Percentiles rank a stretch among this genome's conserved stretches.
phyloP scores from a whole-genome alignment of 2,888 invertebrate species.

The Chouioia cunea region DNA sequence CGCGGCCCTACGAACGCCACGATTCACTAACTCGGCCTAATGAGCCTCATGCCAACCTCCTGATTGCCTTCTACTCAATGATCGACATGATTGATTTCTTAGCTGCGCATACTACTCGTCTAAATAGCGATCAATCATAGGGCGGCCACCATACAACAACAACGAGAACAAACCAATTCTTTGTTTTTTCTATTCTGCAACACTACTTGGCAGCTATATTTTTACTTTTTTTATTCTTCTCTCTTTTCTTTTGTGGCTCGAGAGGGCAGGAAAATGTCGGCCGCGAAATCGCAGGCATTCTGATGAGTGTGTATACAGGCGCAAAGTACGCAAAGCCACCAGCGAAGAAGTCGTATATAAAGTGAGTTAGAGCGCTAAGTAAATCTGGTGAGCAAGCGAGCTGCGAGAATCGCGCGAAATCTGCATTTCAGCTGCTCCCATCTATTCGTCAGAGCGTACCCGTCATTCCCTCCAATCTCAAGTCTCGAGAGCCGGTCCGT shows the following conservation, averaged over 20 bases:
- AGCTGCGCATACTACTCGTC: neutral
- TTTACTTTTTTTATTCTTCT: no score
- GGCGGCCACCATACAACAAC: no score
- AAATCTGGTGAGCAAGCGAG: slow-evolving; percentile 50
- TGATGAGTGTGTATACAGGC: slow-evolving; percentile 8
- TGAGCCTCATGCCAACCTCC: slow-evolving; percentile 17
- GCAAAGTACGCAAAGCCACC: neutral
- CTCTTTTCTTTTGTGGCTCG: no score
- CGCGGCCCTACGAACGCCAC: slow-evolving; percentile 5
- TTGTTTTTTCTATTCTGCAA: no score
- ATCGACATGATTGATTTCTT: slow-evolving; percentile 39
- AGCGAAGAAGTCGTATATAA: slow-evolving; percentile 34
- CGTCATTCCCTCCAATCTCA: slow-evolving; percentile 39
- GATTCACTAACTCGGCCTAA: slow-evolving; percentile 27
- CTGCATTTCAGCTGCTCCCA: slow-evolving; percentile 68
- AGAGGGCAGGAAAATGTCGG: slow-evolving; percentile 12
- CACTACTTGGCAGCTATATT: no score
- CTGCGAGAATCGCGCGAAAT: slow-evolving; percentile 59
- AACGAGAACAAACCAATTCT: no score
- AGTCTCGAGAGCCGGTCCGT: slow-evolving; percentile 39
- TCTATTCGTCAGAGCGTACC: slow-evolving; percentile 54
- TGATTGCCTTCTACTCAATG: slow-evolving; percentile 18
- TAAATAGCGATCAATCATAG: no score
- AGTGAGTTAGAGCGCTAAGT: slow-evolving; percentile 56
- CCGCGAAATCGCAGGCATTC: neutral